A percentile compares a stretch with the other conserved stretches of the same genome.
Evolutionary conservation across 2,113 vertebrate species (phyloP).

Genomic region (Leptobrachium ailaonicum): DNA sequence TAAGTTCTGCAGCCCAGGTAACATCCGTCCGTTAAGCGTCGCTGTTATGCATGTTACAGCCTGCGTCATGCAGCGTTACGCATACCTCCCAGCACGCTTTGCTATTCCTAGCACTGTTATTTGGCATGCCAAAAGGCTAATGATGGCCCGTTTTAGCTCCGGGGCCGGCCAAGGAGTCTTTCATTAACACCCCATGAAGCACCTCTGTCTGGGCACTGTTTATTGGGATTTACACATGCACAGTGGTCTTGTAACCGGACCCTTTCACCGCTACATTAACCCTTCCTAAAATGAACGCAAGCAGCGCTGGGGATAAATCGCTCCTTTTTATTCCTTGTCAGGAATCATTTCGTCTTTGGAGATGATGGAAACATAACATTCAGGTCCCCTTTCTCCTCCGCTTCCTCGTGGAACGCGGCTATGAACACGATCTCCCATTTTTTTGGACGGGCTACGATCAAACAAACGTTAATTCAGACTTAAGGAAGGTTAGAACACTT

Average conservation of each 20-base stretch:
- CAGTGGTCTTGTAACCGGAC: conserved; percentile 7
- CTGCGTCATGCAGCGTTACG: no score
- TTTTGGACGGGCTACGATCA: conserved; percentile 20
- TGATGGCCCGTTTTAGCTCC: background rate
- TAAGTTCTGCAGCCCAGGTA: no score
- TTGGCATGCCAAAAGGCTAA: background rate
- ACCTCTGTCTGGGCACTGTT: conserved; percentile 13
- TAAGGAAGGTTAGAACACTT: conserved; percentile 28
- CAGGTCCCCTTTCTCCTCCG: conserved; percentile 14
- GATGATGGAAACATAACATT: conserved; percentile 37
- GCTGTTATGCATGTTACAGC: no score
- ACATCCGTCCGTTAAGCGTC: no score
- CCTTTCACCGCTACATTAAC: conserved; percentile 16
- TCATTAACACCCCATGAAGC: conserved; percentile 4
- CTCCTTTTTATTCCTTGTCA: conserved; percentile 42
- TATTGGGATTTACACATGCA: conserved; percentile 23
- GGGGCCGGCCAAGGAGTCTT: background rate
- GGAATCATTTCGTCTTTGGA: conserved; percentile 22
- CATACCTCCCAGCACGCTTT: no score
- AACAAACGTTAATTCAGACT: conserved; percentile 9
- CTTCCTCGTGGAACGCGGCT: conserved; percentile 31
- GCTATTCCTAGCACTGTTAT: no score
- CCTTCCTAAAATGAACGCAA: conserved; percentile 25
- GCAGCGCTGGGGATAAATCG: conserved; percentile 14
- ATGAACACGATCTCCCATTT: conserved; percentile 28